Conservation (phyloP, 2,797 vertebrate genomes). For the Huso huso region DNA sequence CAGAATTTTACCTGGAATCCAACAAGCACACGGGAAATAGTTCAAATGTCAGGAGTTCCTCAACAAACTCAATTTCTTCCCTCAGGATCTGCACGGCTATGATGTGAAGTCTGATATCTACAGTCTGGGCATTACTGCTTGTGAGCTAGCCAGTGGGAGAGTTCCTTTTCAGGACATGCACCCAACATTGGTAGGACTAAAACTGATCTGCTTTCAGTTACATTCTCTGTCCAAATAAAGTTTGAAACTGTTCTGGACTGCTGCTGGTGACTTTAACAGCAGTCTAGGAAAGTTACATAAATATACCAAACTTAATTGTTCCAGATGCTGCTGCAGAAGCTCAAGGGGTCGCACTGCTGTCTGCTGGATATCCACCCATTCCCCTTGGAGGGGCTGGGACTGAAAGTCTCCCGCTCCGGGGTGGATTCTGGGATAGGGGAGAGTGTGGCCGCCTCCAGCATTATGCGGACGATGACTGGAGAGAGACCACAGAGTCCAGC, state of each 20-base stretch:
- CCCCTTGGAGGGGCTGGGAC: constrained; percentile 71
- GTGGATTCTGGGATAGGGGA: constrained; percentile 93
- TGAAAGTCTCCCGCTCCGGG: constrained; percentile 85
- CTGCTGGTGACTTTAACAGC: no score
- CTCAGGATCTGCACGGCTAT: constrained; percentile 89
- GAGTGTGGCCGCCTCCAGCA: constrained; percentile 72
- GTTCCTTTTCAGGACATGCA: constrained; percentile 94
- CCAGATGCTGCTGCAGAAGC: constrained; percentile 93
- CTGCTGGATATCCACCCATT: constrained; percentile 73
- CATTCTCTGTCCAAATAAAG: no score
- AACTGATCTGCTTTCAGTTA: no score
- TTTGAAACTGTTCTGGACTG: no score
- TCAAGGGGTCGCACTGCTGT: constrained; percentile 79
- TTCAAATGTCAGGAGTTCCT: no score
- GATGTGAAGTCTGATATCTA: constrained; percentile 97
- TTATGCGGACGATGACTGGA: constrained; percentile 70
- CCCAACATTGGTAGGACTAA: constrained; percentile 76
- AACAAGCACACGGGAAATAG: no score
- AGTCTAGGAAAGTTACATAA: no score
- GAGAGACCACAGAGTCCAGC: constrained; percentile 76
- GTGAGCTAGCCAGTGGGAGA: constrained; percentile 87
- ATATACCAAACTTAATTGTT: background rate
- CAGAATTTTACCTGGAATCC: no score
- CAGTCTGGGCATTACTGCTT: constrained; percentile 89
- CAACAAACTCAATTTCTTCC: constrained; percentile 15